phyloP scores from a whole-genome alignment of 1,140 invertebrate species.

The Cataglyphis hispanica region DNA sequence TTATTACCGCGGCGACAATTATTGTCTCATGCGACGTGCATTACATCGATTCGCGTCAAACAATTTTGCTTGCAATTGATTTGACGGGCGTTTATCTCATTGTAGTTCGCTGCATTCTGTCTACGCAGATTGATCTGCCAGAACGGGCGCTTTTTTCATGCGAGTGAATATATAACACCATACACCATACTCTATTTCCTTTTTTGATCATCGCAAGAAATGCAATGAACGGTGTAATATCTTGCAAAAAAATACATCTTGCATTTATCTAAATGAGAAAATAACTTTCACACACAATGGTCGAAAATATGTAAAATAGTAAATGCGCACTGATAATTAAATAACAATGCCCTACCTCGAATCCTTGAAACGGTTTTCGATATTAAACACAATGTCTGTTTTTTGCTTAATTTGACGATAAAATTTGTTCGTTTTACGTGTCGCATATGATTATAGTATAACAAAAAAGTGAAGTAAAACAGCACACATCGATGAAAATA shows the following conservation, averaged over 20 bases:
- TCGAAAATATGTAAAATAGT: neutral
- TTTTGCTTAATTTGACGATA: neutral
- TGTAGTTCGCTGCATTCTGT: conserved; percentile 40
- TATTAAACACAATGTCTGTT: too few relatives aligned
- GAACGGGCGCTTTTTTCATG: conserved; percentile 8
- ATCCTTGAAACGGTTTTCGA: neutral
- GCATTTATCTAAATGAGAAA: neutral
- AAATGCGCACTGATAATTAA: neutral
- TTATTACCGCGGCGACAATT: conserved; percentile 39
- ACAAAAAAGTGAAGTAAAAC: neutral
- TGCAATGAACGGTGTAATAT: neutral
- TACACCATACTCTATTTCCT: neutral
- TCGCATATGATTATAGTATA: neutral
- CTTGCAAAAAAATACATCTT: neutral
- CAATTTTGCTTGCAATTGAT: conserved; percentile 30
- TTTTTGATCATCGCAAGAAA: neutral
- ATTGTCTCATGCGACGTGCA: conserved; percentile 15
- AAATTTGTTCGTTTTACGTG: conserved; percentile 5
- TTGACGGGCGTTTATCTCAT: conserved; percentile 29
- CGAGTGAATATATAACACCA: neutral
- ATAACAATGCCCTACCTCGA: neutral
- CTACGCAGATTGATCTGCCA: conserved; percentile 8
- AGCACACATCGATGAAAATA: neutral
- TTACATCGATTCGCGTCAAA: conserved; percentile 33
- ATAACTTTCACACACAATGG: neutral